phyloP scores from a whole-genome alignment of 2,113 vertebrate genomes.

The Nicator chloris region DNA sequence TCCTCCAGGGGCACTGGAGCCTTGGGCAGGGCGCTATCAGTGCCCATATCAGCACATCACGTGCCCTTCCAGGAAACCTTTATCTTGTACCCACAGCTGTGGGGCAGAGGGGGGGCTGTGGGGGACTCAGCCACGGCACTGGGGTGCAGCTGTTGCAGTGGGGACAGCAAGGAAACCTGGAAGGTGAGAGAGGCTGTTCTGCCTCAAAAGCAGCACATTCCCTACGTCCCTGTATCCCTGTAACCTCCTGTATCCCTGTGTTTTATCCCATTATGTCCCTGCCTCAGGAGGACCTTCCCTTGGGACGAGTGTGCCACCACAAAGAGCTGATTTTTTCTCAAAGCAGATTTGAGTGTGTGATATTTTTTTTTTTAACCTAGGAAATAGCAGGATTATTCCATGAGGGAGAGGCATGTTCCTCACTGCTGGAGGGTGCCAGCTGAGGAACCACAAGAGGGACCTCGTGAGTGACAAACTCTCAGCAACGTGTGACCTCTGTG shows the following conservation, averaged over 20 bases:
- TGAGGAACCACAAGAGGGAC: neutral
- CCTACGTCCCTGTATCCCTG: accelerated
- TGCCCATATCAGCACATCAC: neutral
- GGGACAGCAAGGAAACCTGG: too few species aligned
- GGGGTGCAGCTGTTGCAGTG: neutral
- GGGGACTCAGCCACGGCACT: neutral
- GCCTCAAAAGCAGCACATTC: neutral
- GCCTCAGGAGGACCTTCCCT: too few species aligned
- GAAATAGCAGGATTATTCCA: neutral
- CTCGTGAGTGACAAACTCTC: neutral
- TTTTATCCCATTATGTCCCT: neutral
- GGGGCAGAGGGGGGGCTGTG: neutral
- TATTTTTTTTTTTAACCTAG: neutral
- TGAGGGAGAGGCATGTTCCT: neutral
- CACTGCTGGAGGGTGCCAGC: neutral
- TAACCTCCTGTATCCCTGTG: neutral
- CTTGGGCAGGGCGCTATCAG: neutral
- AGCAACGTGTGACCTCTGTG: neutral
- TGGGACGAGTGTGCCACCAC: accelerated
- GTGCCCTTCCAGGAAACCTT: neutral
- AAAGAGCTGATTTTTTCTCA: neutral
- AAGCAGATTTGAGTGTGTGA: accelerated
- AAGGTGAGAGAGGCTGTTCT: neutral
- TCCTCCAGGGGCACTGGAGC: neutral
- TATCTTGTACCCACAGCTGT: neutral